Evolutionary conservation across 2,113 vertebrate species (phyloP), one percentile per base, ranked within the genome.

Genomic region (Phaethon lepturus): DNA sequence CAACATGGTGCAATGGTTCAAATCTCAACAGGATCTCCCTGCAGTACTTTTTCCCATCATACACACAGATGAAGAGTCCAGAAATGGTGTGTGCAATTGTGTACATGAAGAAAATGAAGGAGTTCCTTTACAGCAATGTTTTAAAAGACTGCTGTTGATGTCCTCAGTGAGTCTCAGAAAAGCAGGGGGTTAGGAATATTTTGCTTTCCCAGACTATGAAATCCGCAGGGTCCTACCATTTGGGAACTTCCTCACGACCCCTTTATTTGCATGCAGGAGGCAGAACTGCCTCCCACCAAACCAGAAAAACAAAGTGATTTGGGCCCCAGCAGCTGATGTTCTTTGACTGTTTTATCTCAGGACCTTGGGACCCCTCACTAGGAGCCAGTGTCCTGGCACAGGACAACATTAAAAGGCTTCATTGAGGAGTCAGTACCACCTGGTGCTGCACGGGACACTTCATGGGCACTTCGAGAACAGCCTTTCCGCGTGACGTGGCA

Each of bases 331-430:
- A 78, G 33, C 22, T 69, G 25, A 44, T 0, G 4, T n/a, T 53
- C 45, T 59, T 47, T 69, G 53, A 24, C 50, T 42, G 56, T 23
- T 84, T 85, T n/a, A 49, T 10, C 40, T 66, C n/a, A 35, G 71
- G 59, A 35, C 17, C 35, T 25, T 1, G 0, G 26, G 33, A 4
- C 19, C 13, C 60, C 31, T 5, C 4, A 5, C 4, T 8, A 40
- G 45, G 7, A 88, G 47, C 45, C 8, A 4, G 28, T 29, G 28
- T 67, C 29, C 63, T 26, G 45, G 29, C 63, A 59, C 2, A 66
- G 75, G 18, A 45, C 28, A 45, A 20, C 35, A 55, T 4, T 10
- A 5, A 50, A 75, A 49, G 44, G 53, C 25, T 75, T 47, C 49
- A 28, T 17, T 44, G 16, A 66, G 73, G 79, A 78, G 62, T 49